A percentile compares a stretch with the other conserved stretches of the same genome.
Evolutionary conservation across 2,797 vertebrate species (phyloP).

Genomic region (Bradypodion ventrale): DNA sequence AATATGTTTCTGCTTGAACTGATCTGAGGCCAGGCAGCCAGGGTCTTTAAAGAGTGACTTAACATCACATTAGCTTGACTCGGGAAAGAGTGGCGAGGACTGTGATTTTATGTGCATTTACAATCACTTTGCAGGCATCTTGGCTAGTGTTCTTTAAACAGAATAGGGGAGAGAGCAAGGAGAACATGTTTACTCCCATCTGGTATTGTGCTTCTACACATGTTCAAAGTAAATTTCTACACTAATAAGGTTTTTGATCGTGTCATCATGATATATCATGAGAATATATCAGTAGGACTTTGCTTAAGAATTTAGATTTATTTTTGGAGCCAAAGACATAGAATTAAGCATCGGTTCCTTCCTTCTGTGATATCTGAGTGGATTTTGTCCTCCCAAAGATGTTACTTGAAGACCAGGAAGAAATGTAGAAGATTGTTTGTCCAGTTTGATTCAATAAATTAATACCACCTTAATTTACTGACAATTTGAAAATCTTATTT

Average conservation of each 20-base stretch:
- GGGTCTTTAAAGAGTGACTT: background rate
- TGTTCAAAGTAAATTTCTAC: background rate
- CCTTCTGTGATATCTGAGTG: background rate
- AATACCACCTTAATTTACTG: conserved; percentile 38
- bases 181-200: background rate
- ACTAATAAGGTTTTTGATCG: too few species aligned
- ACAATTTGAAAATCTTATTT: conserved; percentile 48
- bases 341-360: too few species aligned
- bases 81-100: too few species aligned
- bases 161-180: background rate
- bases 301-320: too few species aligned
- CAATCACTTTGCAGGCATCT: background rate
- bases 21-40: background rate
- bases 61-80: background rate
- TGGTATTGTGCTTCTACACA: background rate
- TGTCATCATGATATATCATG: too few species aligned
- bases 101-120: too few species aligned
- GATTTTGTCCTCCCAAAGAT: background rate
- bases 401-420: background rate
- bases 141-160: background rate
- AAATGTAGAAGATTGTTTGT: conserved; percentile 2
- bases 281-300: too few species aligned
- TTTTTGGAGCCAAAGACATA: too few species aligned
- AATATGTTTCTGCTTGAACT: background rate
- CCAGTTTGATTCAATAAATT: conserved; percentile 21